These are phyloP conservation scores for Lithophane ornitopus DNA, from an alignment of 2,888 invertebrate species.

Conservation along the genomic window DNA sequence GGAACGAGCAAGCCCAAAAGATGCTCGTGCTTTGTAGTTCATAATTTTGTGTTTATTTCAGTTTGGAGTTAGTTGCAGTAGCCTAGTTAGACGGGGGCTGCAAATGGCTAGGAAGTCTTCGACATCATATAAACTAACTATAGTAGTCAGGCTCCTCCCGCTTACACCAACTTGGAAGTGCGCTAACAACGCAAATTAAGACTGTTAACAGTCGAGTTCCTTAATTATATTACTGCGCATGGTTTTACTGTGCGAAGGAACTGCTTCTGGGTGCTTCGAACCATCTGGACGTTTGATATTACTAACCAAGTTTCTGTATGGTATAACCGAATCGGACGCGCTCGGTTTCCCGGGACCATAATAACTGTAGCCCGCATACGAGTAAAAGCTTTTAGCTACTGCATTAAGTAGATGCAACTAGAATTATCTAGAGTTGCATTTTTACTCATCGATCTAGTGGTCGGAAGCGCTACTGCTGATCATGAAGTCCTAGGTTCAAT, in stretches of 20 bases:
- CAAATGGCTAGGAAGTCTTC: slow-evolving; percentile 1
- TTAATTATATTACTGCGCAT: slow-evolving; percentile 47
- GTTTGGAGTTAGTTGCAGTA: background rate
- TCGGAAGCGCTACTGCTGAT: background rate
- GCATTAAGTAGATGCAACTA: background rate
- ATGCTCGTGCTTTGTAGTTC: no score
- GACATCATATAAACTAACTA: slow-evolving; percentile 24
- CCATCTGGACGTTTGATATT: slow-evolving; percentile 26
- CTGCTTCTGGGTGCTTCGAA: background rate
- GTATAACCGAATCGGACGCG: background rate
- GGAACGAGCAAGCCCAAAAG: no score
- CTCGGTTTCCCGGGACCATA: background rate
- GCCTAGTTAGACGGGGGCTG: background rate
- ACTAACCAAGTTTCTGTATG: background rate
- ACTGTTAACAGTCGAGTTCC: slow-evolving; percentile 49
- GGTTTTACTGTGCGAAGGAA: slow-evolving; percentile 26
- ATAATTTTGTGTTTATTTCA: background rate
- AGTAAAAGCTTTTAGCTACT: background rate
- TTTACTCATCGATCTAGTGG: background rate
- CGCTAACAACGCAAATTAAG: slow-evolving; percentile 51
- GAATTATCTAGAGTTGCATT: background rate
- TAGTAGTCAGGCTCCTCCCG: slow-evolving; percentile 14
- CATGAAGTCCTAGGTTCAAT: background rate
- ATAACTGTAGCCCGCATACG: background rate
- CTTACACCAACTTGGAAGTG: slow-evolving; percentile 39